These are phyloP conservation scores for Xiphorhynchus elegans DNA, from an alignment of 2,113 vertebrate genomes.

Conservation along the genomic window DNA sequence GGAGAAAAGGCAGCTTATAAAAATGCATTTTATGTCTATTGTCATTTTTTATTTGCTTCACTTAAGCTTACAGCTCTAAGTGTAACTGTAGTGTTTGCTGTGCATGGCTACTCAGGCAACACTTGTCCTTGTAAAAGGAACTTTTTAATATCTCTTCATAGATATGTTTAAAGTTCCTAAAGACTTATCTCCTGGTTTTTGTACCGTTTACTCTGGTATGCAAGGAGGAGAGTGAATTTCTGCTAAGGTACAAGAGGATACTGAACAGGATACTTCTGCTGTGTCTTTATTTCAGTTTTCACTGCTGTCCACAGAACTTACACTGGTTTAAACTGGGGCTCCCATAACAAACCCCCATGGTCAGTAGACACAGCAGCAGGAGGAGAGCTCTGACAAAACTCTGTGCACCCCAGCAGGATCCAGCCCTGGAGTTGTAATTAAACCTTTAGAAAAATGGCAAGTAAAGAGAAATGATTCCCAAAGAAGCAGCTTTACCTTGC, in stretches of 20 bases:
- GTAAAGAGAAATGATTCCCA: neutral
- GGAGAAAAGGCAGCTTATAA: neutral
- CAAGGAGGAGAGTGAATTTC: neutral
- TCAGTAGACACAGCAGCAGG: neutral
- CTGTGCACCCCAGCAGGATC: neutral
- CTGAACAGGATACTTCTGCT: neutral
- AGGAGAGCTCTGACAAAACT: neutral
- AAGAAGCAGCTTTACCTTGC: neutral
- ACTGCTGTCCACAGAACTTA: neutral
- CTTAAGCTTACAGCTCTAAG: rapidly evolving
- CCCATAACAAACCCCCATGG: neutral
- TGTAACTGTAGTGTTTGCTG: neutral
- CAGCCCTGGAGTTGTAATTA: neutral
- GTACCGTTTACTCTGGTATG: neutral
- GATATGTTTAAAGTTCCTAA: neutral
- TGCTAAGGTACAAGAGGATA: neutral
- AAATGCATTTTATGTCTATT: neutral
- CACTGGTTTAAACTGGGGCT: neutral
- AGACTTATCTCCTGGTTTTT: neutral
- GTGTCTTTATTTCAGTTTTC: neutral
- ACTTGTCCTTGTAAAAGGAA: neutral
- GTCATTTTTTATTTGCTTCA: neutral
- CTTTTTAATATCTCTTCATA: neutral
- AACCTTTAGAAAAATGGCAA: neutral
- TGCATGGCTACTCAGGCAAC: neutral